These are phyloP conservation scores for Pelobates cultripes DNA, from an alignment of 2,797 vertebrate genomes.

Conservation along the genomic window DNA sequence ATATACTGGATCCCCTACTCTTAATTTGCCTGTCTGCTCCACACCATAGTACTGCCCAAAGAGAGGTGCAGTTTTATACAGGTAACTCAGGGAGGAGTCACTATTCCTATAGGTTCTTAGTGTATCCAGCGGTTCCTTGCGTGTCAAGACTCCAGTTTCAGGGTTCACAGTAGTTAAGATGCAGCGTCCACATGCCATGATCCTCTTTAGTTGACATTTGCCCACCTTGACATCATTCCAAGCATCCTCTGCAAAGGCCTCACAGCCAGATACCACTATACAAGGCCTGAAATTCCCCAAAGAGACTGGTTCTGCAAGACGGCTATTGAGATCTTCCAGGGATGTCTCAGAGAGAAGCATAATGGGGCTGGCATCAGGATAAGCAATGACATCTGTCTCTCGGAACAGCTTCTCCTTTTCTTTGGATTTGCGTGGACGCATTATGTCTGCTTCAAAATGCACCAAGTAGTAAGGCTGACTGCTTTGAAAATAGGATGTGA, in stretches of 20 bases:
- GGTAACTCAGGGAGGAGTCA: conserved; percentile 76
- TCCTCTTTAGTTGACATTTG: conserved; percentile 25
- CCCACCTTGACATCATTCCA: conserved; percentile 44
- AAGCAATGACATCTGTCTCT: conserved; percentile 72
- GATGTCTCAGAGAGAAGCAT: conserved; percentile 89
- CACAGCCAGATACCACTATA: conserved; percentile 83
- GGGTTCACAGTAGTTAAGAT: conserved; percentile 90
- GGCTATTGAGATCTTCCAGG: conserved; percentile 81
- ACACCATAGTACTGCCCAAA: conserved; percentile 86
- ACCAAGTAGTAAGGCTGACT: conserved; percentile 80
- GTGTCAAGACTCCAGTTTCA: conserved; percentile 80
- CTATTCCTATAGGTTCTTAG: conserved; percentile 88
- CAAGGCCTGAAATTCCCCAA: conserved; percentile 86
- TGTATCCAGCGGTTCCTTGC: conserved; percentile 89
- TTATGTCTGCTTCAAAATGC: conserved; percentile 82
- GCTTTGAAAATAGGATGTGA: conserved; percentile 77
- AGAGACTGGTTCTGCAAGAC: conserved; percentile 77
- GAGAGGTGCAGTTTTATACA: conserved; percentile 80
- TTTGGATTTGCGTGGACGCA: conserved; percentile 73
- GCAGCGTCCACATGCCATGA: conserved; percentile 70
- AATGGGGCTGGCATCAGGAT: conserved; percentile 82
- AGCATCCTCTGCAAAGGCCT: conserved; percentile 87
- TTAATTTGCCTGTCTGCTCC: conserved; percentile 79
- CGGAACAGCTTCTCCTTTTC: conserved; percentile 59
- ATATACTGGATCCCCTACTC: conserved; percentile 87